Evolutionary conservation across 2,888 invertebrate species (phyloP), one percentile per base, ranked within the genome.

Genomic region (Nemurella pictetii): DNA sequence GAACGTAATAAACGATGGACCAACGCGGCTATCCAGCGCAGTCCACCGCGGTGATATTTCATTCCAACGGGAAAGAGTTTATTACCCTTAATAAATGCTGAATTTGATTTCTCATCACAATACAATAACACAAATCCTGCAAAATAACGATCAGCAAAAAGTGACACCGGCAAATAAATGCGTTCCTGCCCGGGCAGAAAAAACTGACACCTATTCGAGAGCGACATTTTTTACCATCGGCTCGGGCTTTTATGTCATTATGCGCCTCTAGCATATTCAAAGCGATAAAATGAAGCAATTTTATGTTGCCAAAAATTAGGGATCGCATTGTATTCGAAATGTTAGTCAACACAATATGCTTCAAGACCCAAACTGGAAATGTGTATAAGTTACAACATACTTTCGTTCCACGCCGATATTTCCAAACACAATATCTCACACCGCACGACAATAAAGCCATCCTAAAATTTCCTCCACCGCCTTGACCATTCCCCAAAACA

Each of bases 61-160:
- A 75, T 75, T 75, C 75, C 26, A 75, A 27, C 28, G 28, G 12
- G 75, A 75, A 75, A 75, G 75, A 75, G 75, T 75, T 75, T 75
- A 75, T 75, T 75, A 75, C 75, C 75, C 75, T 9, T 26, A 26
- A 75, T 75, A 75, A 75, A 75, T 28, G 75, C 75, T 75, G 75
- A 75, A 28, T 75, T 75, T 75, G 26, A 26, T 27, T 27, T 27
- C 75, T 26, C 75, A 27, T 75, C 75, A 75, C 75, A 75, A 75
- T 75, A 75, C 55, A 55, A 55, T 55, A 55, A 55, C 55, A 55
- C 55, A 55, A 55, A 55, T 55, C 55, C 15, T 55, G 55, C 20
- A 20, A 20, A 55, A 55, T 2, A 20, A 20, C 55, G 20, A 55
- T 55, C 55, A 55, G 55, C 9, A 55, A 55, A 55, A 55, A 55